These are phyloP conservation scores for Dryoscopus gambensis DNA, from an alignment of 2,113 vertebrate genomes.

Conservation along the genomic window DNA sequence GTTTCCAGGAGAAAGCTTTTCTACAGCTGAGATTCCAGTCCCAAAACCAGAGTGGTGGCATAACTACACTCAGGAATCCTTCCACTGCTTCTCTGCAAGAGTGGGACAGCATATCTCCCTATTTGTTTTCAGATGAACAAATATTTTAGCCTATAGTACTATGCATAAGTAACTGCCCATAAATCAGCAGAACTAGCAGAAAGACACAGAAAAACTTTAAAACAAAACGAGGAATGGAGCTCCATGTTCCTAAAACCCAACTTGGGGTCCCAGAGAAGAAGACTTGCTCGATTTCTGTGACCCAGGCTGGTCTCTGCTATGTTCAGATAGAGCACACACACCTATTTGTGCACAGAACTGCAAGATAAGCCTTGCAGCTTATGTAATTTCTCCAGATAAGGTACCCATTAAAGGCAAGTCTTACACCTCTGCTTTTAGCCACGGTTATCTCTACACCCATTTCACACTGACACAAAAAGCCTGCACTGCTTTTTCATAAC, in stretches of 20 bases:
- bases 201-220: neutral
- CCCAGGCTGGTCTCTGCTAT: neutral
- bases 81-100: neutral
- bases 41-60: neutral
- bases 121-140: neutral
- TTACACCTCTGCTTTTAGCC: neutral
- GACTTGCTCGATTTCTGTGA: neutral
- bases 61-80: neutral
- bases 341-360: neutral
- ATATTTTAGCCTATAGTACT: neutral
- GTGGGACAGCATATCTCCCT: neutral
- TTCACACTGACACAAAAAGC: neutral
- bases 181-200: neutral
- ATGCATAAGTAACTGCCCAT: neutral
- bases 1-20: neutral
- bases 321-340: neutral
- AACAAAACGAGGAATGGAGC: neutral
- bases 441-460: neutral
- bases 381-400: neutral
- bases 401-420: neutral
- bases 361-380: neutral
- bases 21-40: accelerated
- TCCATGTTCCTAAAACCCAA: neutral
- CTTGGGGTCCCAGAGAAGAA: neutral
- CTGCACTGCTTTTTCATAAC: neutral